Conservation (phyloP, 2,888 invertebrate species). For the Allygus modestus region DNA sequence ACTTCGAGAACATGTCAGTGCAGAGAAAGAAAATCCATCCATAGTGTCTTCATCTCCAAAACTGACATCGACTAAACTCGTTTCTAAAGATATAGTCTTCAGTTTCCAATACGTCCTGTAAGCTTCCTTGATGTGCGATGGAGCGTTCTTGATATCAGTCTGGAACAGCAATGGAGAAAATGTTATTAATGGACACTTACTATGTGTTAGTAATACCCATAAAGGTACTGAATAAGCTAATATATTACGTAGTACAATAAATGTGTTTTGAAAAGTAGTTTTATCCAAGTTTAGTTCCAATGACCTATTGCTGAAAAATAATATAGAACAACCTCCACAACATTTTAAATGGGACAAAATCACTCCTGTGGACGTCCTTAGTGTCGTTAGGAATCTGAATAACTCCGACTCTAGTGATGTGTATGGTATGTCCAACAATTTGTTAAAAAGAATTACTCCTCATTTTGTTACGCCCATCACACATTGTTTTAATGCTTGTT, state of each 20-base stretch:
- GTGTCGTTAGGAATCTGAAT: too few species aligned
- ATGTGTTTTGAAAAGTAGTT: background rate
- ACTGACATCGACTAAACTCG: constrained; percentile 80
- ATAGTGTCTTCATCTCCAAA: constrained; percentile 72
- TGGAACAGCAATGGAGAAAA: constrained; percentile 73
- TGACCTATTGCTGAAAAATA: too few species aligned
- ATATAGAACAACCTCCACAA: too few species aligned
- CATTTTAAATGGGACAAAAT: too few species aligned
- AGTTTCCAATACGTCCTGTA: constrained; percentile 90
- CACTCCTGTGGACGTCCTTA: too few species aligned
- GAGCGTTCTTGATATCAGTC: constrained; percentile 89
- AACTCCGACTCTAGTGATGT: too few species aligned
- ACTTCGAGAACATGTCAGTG: background rate
- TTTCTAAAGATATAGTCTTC: constrained; percentile 86
- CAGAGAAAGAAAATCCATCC: constrained; percentile 67
- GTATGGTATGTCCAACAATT: too few species aligned
- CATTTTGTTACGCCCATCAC: too few species aligned
- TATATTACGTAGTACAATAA: background rate
- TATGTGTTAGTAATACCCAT: background rate
- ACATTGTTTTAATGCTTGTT: too few species aligned
- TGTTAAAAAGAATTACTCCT: too few species aligned
- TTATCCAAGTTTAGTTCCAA: too few species aligned
- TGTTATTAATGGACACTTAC: background rate
- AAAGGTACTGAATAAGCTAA: background rate
- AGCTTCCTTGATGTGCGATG: constrained; percentile 84